A percentile compares a stretch with the other conserved stretches of the same genome.
These are phyloP conservation scores for Sebastolobus altivelis DNA, from an alignment of 2,797 vertebrate genomes.

Conservation along the genomic window DNA sequence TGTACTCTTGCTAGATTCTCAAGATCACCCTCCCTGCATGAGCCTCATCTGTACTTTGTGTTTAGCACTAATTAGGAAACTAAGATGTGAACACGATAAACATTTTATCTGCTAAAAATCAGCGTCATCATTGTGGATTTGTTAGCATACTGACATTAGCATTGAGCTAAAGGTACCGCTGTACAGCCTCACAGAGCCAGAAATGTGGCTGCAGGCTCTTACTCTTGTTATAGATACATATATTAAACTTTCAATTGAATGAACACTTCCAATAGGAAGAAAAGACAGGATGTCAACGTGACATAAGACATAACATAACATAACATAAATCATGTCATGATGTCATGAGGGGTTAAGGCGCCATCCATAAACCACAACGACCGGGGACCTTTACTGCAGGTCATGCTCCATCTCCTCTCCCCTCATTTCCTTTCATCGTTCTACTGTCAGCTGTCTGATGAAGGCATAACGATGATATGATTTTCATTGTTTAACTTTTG, in stretches of 20 bases:
- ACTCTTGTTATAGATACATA: background rate
- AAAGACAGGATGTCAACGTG: slow-evolving; percentile 7
- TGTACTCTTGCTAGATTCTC: too few relatives aligned
- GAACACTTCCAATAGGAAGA: background rate
- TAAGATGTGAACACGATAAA: background rate
- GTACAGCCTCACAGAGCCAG: background rate
- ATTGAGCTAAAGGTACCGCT: background rate
- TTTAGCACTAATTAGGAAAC: background rate
- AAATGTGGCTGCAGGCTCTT: background rate
- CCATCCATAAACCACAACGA: background rate
- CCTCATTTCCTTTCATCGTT: background rate
- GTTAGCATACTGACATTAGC: background rate
- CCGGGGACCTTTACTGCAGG: background rate
- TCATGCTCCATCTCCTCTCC: background rate
- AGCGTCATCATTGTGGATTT: background rate
- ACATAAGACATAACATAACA: background rate
- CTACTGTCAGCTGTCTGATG: background rate
- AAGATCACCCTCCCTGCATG: too few relatives aligned
- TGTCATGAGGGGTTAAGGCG: background rate
- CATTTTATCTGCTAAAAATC: background rate
- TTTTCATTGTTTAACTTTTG: background rate
- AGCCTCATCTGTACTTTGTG: too few relatives aligned
- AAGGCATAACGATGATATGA: background rate
- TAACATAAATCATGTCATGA: background rate
- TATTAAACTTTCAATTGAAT: background rate